phyloP scores from a whole-genome alignment of 2,888 invertebrate genomes.

The Macrophya annulata region DNA sequence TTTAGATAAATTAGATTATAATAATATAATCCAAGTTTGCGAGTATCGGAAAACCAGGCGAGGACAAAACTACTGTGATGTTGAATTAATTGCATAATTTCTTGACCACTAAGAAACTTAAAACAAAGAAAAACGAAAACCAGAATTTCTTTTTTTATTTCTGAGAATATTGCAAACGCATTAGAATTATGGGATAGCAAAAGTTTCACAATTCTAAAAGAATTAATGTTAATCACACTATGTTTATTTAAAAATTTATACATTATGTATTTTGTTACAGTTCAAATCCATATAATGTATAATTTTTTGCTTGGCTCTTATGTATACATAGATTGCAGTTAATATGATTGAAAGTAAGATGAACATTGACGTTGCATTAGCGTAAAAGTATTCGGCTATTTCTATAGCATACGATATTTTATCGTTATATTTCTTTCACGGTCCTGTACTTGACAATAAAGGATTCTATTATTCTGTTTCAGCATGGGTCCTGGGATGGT shows the following conservation, averaged over 20 bases:
- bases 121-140: no score
- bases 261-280: background rate
- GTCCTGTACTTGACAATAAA: background rate
- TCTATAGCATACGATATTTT: background rate
- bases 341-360: background rate
- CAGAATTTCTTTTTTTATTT: background rate
- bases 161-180: background rate
- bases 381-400: background rate
- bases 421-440: background rate
- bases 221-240: no score
- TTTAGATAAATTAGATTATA: background rate
- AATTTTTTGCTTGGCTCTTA: background rate
- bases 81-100: no score
- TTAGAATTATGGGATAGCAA: no score
- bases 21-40: background rate
- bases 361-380: background rate
- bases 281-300: background rate
- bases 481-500: constrained; percentile 97
- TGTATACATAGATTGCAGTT: background rate
- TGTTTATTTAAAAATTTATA: background rate
- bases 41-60: background rate
- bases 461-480: constrained; percentile 77
- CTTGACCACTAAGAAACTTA: no score
- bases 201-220: background rate
- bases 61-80: background rate